A percentile compares a stretch with the other conserved stretches of the same genome.
phyloP scores from a whole-genome alignment of 2,888 invertebrate genomes.

The Leuctra nigra region DNA sequence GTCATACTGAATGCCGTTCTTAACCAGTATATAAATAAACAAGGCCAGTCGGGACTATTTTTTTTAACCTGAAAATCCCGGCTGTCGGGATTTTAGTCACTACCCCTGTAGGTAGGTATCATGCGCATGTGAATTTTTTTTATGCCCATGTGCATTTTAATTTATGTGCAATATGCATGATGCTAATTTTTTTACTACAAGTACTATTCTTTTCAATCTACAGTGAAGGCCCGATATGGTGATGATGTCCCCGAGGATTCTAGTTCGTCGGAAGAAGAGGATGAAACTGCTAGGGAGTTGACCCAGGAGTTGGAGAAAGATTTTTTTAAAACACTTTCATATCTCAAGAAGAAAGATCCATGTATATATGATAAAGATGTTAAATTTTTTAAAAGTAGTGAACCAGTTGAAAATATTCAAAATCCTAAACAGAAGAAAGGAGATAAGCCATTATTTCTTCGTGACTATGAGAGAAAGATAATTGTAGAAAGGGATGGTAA shows the following conservation, averaged over 20 bases:
- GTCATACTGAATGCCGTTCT: no score
- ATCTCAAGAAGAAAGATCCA: conserved; percentile 83
- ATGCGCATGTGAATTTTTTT: no score
- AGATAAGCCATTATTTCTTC: conserved; percentile 56
- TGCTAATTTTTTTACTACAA: no score
- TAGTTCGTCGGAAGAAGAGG: conserved; percentile 54
- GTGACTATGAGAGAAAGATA: conserved; percentile 73
- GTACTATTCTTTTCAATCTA: no score
- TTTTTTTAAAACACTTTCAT: conserved; percentile 80
- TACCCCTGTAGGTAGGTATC: no score
- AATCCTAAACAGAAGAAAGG: conserved; percentile 33
- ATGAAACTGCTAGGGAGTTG: conserved; percentile 52
- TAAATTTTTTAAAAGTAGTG: conserved; percentile 55
- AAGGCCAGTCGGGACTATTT: no score
- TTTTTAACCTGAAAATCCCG: no score
- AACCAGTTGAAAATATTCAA: conserved; percentile 23
- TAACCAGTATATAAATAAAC: no score
- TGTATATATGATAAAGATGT: conserved; percentile 74
- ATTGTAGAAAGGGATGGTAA: conserved; percentile 60
- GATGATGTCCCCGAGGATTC: conserved; percentile 45
- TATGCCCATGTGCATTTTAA: no score
- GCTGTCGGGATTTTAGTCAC: no score
- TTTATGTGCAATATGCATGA: no score
- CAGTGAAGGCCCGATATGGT: conserved; percentile 72
- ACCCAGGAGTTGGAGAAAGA: conserved; percentile 69